Base-by-base conservation (phyloP, 2,113 vertebrate species). In the Aphyosemion australe region DNA sequence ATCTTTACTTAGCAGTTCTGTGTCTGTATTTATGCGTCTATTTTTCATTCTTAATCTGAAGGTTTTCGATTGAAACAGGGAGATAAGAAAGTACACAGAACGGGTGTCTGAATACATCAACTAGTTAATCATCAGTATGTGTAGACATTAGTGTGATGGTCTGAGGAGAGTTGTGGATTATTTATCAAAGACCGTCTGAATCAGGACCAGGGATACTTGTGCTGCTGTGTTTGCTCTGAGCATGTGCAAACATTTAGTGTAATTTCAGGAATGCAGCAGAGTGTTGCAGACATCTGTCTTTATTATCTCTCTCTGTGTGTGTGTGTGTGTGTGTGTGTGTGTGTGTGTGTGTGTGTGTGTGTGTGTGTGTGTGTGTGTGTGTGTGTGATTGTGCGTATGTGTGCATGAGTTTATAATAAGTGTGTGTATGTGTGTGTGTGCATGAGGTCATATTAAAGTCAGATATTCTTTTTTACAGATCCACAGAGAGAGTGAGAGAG, bases 181-280 rank as follows among this genome's bases (percentile, higher is more conserved):
- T 42, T 49, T 19, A 60, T 54, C 37, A 49, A 68, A 48, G 19
- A 8, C 13, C 42, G 12, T 21, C 58, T 43, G 65, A 20, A 63
- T 26, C 26, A 0, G 50, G 68, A 58, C 53, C 54, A 51, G 52
- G 11, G 10, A 12, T 10, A 32, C 51, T 48, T 63, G 74, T 65
- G 51, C 45, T 18, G 74, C 49, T 80, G 52, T 70, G 65, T 82
- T 77, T 73, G 51, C 52, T 72, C 48, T 72, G 55, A 65, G 65
- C 77, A 79, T 21, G 26, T 88, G 77, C 54, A 69, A 78, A 82
- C 76, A 72, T 80, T 84, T 82, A 61, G 34, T 74, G 66, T 55
- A 67, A 80, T 64, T 47, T 66, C 61, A 84, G 82, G 74, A 88
- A 83, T 72, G 72, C 58, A 74, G 61, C 12, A 13, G 75, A 52